These are phyloP conservation scores for Ericerus pela DNA, from an alignment of 1,140 invertebrate species.

Conservation along the genomic window DNA sequence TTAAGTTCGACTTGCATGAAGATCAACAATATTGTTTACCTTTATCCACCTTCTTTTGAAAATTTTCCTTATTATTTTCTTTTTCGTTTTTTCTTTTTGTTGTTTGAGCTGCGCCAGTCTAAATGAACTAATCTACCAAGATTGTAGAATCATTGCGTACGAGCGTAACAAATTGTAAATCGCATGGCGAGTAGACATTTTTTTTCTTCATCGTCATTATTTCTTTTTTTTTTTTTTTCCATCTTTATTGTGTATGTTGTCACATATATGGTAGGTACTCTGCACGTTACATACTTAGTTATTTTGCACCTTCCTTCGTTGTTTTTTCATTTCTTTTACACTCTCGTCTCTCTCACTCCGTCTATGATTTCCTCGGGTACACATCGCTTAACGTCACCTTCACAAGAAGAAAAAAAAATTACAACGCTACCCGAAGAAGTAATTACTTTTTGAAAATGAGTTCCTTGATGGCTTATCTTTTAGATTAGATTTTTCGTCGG, in stretches of 20 bases:
- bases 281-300: neutral
- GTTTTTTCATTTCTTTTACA: neutral
- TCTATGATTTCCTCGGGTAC: neutral
- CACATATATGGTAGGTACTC: neutral
- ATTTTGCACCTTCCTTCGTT: neutral
- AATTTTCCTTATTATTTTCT: too few species aligned
- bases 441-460: slow-evolving; percentile 6
- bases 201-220: too few species aligned
- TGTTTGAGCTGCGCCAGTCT: slow-evolving; percentile 5
- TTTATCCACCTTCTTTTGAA: too few species aligned
- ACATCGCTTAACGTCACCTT: neutral
- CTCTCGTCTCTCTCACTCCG: too few species aligned
- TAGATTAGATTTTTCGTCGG: neutral
- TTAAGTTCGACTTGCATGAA: too few species aligned
- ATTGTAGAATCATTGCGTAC: neutral
- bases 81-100: too few species aligned
- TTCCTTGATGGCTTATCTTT: slow-evolving; percentile 11
- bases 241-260: neutral
- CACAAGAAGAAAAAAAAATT: too few species aligned
- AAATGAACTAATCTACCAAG: slow-evolving; percentile 8
- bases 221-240: neutral
- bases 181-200: slow-evolving; percentile 1
- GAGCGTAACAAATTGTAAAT: slow-evolving; percentile 1
- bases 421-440: slow-evolving; percentile 4
- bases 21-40: too few species aligned